A percentile compares a stretch with the other conserved stretches of the same genome.
Evolutionary conservation across 1,140 invertebrate species (phyloP).

Genomic region (Orussus abietinus): DNA sequence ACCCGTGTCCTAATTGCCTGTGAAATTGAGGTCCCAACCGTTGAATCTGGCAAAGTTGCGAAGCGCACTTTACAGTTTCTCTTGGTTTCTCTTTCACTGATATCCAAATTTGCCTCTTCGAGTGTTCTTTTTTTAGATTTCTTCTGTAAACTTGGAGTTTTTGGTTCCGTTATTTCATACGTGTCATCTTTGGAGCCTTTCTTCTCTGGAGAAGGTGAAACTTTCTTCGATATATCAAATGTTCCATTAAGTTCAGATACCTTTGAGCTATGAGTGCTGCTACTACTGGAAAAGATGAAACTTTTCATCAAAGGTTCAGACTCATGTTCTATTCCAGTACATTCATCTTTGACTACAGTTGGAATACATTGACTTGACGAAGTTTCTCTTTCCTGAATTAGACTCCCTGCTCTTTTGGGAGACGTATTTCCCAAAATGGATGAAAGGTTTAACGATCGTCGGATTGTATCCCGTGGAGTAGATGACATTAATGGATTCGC

Average conservation of each 20-base stretch:
- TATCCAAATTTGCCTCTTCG: conserved; percentile 11
- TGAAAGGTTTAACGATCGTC: conserved; percentile 16
- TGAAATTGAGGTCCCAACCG: not conserved
- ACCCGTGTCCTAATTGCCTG: conserved; percentile 3
- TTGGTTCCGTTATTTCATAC: conserved; percentile 32
- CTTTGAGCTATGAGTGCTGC: conserved; percentile 16
- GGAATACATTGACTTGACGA: conserved; percentile 14
- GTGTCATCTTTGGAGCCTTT: conserved; percentile 5
- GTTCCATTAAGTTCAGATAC: conserved; percentile 18
- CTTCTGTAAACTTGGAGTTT: conserved; percentile 22
- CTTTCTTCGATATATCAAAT: conserved; percentile 22
- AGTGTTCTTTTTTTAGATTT: conserved; percentile 8
- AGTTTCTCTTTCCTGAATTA: conserved; percentile 12
- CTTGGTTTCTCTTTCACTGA: conserved; percentile 14
- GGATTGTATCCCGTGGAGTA: conserved; percentile 17
- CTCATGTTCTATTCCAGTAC: conserved; percentile 20
- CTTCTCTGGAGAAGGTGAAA: conserved; percentile 11
- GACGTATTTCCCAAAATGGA: conserved; percentile 3
- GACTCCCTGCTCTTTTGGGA: not conserved
- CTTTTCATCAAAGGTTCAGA: conserved; percentile 23
- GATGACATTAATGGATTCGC: conserved; percentile 16
- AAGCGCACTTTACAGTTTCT: conserved; percentile 28
- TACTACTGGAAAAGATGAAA: no score
- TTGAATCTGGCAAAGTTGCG: conserved; percentile 11
- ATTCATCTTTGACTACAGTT: conserved; percentile 2